A percentile compares a stretch with the other conserved stretches of the same genome.
phyloP scores from a whole-genome alignment of 2,113 vertebrate genomes.

The Channa argus region DNA sequence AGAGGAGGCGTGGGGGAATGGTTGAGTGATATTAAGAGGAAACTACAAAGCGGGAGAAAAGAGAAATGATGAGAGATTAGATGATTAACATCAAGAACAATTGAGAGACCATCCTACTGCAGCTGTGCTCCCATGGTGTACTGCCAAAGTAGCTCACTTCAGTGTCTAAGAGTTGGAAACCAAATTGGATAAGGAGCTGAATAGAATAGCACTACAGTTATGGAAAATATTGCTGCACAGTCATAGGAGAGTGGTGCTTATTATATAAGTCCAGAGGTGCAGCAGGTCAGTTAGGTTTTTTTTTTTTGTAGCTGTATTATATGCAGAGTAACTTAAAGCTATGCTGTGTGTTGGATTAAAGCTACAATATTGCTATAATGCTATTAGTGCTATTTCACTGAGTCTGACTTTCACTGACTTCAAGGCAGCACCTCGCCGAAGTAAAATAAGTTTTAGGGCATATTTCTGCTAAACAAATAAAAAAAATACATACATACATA shows the following conservation, averaged over 20 bases:
- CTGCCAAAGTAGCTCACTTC: constrained; percentile 8
- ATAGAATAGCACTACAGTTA: background rate
- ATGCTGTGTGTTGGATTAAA: constrained; percentile 22
- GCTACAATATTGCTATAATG: no score
- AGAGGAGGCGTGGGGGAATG: background rate
- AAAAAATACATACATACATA: no score
- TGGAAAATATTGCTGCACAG: background rate
- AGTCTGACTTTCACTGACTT: no score
- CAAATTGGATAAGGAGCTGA: constrained; percentile 1
- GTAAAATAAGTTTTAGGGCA: no score
- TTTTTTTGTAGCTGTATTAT: constrained; percentile 26
- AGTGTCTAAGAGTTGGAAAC: constrained; percentile 3
- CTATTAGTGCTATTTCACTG: no score
- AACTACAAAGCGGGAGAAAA: background rate
- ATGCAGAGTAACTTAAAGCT: constrained; percentile 12
- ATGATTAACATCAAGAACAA: background rate
- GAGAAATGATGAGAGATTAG: constrained; percentile 7
- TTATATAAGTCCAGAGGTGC: constrained; percentile 33
- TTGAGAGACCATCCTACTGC: background rate
- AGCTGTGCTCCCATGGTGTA: constrained; percentile 14
- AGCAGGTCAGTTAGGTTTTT: constrained; percentile 52
- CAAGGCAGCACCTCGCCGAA: no score
- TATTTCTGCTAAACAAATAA: no score
- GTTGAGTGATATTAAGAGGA: background rate
- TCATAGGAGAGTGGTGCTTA: constrained; percentile 14